Conservation (phyloP, 2,888 invertebrate species). For the Girardia tigrina region DNA sequence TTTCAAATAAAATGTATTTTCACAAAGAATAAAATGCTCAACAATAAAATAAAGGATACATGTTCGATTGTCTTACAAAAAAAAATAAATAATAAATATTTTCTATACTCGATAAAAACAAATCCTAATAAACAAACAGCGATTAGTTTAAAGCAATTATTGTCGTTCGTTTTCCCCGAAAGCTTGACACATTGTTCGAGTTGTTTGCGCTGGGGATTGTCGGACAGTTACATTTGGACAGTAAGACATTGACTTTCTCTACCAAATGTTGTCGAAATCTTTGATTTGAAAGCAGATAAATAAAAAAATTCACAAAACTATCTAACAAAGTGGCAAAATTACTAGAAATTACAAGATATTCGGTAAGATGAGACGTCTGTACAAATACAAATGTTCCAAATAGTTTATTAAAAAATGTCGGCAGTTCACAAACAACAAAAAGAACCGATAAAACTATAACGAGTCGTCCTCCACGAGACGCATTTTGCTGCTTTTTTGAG, state of each 20-base stretch:
- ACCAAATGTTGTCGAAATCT: not conserved
- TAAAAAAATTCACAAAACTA: not conserved
- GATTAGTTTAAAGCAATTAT: not conserved
- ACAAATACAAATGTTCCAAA: not conserved
- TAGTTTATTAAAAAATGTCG: not conserved
- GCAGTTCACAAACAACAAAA: not conserved
- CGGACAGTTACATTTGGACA: not conserved
- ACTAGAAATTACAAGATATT: not conserved
- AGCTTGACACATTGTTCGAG: not conserved
- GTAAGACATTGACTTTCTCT: not conserved
- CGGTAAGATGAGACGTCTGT: not conserved
- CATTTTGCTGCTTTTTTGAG: not conserved
- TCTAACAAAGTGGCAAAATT: not conserved
- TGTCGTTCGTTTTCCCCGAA: not conserved
- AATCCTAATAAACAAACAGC: not conserved
- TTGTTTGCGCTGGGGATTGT: not conserved
- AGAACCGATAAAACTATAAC: not conserved
- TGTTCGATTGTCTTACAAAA: too few relatives aligned
- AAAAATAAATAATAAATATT: not conserved
- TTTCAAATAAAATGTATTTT: too few relatives aligned
- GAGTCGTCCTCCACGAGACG: not conserved
- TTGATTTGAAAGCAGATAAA: not conserved
- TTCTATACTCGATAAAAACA: not conserved
- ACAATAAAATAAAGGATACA: too few relatives aligned
- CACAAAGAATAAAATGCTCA: too few relatives aligned